phyloP scores from a whole-genome alignment of 2,113 vertebrate species.

The Ranitomeya imitator region DNA sequence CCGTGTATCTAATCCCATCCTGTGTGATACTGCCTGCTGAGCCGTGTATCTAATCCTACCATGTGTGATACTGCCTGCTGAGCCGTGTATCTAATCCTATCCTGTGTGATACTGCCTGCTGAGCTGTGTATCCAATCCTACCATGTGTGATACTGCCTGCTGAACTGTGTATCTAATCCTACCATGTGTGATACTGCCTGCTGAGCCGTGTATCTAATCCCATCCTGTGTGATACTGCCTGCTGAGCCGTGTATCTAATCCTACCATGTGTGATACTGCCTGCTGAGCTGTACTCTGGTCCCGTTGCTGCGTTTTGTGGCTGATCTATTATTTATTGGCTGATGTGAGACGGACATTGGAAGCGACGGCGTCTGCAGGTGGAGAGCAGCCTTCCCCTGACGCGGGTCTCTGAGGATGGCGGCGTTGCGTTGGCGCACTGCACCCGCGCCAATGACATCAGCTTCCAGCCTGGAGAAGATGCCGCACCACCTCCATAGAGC shows the following conservation, averaged over 20 bases:
- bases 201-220: not conserved
- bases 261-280: not conserved
- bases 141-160: not conserved
- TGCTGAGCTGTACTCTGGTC: not conserved
- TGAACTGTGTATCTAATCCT: not conserved
- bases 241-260: slow-evolving; percentile 11
- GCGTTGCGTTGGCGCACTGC: not conserved
- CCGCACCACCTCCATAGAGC: not conserved
- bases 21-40: no score
- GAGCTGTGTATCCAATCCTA: no score
- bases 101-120: no score
- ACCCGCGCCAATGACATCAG: not conserved
- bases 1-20: no score
- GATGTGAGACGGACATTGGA: not conserved
- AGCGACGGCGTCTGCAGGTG: not conserved
- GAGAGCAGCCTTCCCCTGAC: not conserved
- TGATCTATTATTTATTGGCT: not conserved
- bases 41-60: no score
- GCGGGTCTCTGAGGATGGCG: not conserved
- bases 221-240: not conserved
- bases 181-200: not conserved
- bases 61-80: no score
- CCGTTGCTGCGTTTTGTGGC: not conserved
- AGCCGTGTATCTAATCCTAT: no score
- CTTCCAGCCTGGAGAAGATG: not conserved